Evolutionary conservation across 1,140 invertebrate species (phyloP), one percentile per base, ranked within the genome.

Genomic region (Daktulosphaira vitifoliae): DNA sequence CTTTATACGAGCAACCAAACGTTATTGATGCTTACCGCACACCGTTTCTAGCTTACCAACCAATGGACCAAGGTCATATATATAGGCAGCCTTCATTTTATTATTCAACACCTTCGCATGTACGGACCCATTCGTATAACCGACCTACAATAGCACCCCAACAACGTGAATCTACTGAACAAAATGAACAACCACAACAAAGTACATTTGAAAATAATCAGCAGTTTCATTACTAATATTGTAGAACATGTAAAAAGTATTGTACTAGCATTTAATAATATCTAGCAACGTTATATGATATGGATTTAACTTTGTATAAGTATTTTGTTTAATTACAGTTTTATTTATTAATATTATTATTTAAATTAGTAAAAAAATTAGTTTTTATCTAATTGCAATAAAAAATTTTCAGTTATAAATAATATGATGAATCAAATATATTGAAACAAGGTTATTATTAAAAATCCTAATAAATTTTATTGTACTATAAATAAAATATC

Each of bases 21-120:
- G 56, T 48, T 1, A 42, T 62, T n/a, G 56, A 62, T 23, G 56
- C 56, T 16, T 62, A 62, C 25, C 56, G 56, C 7, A 18, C 42
- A 3, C 56, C 56, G 13, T 13, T 25, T 2, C 7, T 8, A 13
- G 22, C 22, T 22, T 16, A 11, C 39, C 56, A 18, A 11, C 25
- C 23, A 3, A 16, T 18, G 2, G 56, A 62, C 7, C 54, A 59
- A 16, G 2, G 38, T 8, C 56, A 59, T n/a, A 20, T 33, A 13
- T 62, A 18, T 16, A 62, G 42, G 29, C 56, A 62, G 25, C 56
- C 56, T 23, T 39, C 56, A 11, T 62, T 46, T 13, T 20, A 33
- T n/a, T 15, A 38, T 26, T 11, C 11, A 11, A 13, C 23, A 11
- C 9, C n/a, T 9, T 23, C 39, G 18, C 25, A 62, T 23, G 25